Conservation (phyloP, 2,797 vertebrate species). For the Platyrinchus mystaceus region DNA sequence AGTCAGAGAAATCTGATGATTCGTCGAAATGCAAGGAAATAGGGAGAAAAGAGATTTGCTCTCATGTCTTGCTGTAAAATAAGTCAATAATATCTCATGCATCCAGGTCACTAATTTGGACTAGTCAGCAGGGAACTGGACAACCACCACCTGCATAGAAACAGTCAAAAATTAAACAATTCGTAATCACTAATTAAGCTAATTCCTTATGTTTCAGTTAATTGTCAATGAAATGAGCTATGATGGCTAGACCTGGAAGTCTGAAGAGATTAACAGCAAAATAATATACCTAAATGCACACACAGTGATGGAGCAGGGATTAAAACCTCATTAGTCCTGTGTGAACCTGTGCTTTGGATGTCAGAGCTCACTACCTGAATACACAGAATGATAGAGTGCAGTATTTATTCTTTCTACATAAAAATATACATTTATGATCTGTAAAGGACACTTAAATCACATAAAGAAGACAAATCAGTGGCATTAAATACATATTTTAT, state of each 20-base stretch:
- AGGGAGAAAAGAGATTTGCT: neutral
- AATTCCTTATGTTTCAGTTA: neutral
- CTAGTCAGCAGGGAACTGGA: neutral
- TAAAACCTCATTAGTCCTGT: neutral
- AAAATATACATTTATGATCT: neutral
- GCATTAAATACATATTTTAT: neutral
- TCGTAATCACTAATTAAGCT: neutral
- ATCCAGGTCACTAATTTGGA: neutral
- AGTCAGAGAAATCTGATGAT: neutral
- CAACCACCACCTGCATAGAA: neutral
- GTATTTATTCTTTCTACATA: neutral
- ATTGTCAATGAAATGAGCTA: neutral
- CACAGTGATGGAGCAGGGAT: neutral
- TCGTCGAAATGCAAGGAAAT: neutral
- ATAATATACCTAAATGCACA: neutral
- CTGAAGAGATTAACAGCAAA: neutral
- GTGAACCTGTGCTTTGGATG: neutral
- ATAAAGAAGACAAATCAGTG: neutral
- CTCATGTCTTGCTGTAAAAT: neutral
- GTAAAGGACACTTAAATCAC: neutral
- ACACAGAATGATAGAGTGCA: neutral
- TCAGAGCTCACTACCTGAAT: neutral
- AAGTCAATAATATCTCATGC: neutral
- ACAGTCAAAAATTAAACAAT: neutral
- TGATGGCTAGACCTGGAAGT: neutral